A percentile compares a stretch with the other conserved stretches of the same genome.
These are phyloP conservation scores for Pyrrhosoma nymphula DNA, from an alignment of 2,888 invertebrate species.

Conservation along the genomic window DNA sequence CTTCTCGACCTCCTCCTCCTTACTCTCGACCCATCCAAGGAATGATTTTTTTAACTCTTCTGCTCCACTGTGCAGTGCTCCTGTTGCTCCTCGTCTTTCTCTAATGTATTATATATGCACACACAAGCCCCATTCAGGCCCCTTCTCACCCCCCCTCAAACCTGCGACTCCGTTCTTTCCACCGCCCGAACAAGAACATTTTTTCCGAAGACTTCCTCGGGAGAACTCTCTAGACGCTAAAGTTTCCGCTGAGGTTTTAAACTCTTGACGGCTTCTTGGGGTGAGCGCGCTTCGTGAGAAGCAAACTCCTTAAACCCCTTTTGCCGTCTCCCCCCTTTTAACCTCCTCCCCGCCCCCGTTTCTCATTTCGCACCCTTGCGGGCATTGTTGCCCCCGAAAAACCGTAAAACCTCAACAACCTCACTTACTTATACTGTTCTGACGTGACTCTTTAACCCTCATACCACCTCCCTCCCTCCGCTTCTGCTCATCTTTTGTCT, in stretches of 20 bases:
- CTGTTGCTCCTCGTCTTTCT: conserved; percentile 29
- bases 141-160: not conserved
- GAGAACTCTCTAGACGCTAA: conserved; percentile 33
- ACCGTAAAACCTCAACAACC: conserved; percentile 36
- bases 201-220: not conserved
- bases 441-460: not conserved
- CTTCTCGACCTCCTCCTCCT: not conserved
- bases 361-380: not conserved
- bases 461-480: not conserved
- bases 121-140: not conserved
- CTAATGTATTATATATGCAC: conserved; percentile 17
- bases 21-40: not conserved
- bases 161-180: not conserved
- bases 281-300: not conserved
- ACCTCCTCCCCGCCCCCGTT: not conserved
- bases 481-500: not conserved
- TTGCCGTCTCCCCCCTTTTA: too few species aligned
- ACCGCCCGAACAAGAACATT: not conserved
- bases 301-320: too few species aligned
- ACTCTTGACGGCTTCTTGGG: conserved; percentile 34
- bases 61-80: conserved; percentile 11
- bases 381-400: conserved; percentile 16
- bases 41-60: not conserved
- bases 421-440: conserved; percentile 15
- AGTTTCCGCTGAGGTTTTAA: conserved; percentile 59